phyloP scores from a whole-genome alignment of 2,888 invertebrate species.

The Stegophylla sp. region DNA sequence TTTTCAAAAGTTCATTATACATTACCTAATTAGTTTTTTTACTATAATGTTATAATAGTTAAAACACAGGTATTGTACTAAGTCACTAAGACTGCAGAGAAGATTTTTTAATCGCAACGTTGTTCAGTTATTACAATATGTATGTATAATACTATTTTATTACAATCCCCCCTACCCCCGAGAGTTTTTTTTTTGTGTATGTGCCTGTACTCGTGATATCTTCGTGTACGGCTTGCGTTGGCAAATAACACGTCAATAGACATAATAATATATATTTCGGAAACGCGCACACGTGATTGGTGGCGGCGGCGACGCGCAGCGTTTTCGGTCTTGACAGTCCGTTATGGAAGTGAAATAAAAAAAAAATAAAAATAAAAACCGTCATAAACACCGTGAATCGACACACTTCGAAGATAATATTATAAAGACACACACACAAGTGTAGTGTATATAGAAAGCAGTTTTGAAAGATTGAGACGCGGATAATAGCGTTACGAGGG shows the following conservation, averaged over 20 bases:
- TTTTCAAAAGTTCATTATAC: too few species aligned
- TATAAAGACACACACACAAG: constrained; percentile 19
- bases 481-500: constrained; percentile 57
- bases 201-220: too few species aligned
- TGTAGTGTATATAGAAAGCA: constrained; percentile 42
- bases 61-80: too few species aligned
- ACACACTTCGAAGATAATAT: constrained; percentile 37
- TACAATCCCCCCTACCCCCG: too few species aligned
- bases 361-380: background rate
- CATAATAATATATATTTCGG: background rate
- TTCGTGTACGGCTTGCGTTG: background rate
- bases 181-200: too few species aligned
- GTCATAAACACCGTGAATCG: constrained; percentile 49
- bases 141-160: too few species aligned
- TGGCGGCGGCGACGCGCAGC: background rate
- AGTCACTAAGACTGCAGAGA: too few species aligned
- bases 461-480: constrained; percentile 58
- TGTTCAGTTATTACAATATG: too few species aligned
- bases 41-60: too few species aligned
- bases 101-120: too few species aligned
- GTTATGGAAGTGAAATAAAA: background rate
- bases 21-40: too few species aligned
- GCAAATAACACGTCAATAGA: too few species aligned
- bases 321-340: constrained; percentile 18
- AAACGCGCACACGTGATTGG: background rate